Evolutionary conservation across 2,888 invertebrate genomes (phyloP).

Genomic region (Aporophyla nigra): DNA sequence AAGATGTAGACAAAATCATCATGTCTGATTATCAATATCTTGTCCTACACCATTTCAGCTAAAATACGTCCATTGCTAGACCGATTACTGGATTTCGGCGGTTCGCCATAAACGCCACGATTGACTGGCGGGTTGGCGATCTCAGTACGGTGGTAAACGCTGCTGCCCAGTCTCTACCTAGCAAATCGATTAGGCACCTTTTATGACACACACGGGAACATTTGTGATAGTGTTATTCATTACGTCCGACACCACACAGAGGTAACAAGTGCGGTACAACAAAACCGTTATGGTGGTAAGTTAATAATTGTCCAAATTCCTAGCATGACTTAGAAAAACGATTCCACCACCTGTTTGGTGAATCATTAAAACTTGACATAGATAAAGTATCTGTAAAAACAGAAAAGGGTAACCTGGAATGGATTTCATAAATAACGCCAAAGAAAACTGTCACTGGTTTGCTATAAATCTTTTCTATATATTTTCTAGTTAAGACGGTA

Average conservation of each 20-base stretch:
- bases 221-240: no score
- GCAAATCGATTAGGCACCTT: no score
- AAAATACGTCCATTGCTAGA: no score
- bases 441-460: conserved; percentile 51
- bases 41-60: no score
- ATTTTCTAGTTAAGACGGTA: conserved; percentile 33
- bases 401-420: conserved; percentile 56
- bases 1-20: background rate
- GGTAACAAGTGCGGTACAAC: background rate
- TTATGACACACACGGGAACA: no score
- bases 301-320: background rate
- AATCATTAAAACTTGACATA: conserved; percentile 51
- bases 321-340: background rate
- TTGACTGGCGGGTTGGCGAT: no score
- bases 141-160: no score
- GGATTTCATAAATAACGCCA: conserved; percentile 60
- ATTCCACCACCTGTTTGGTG: background rate
- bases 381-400: conserved; percentile 48
- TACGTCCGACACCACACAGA: no score
- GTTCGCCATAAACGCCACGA: background rate
- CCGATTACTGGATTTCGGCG: no score
- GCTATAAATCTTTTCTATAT: conserved; percentile 57
- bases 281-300: background rate
- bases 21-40: background rate
- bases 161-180: no score